Base-by-base conservation (phyloP, 1,140 invertebrate species). In the Ooceraea biroi region DNA sequence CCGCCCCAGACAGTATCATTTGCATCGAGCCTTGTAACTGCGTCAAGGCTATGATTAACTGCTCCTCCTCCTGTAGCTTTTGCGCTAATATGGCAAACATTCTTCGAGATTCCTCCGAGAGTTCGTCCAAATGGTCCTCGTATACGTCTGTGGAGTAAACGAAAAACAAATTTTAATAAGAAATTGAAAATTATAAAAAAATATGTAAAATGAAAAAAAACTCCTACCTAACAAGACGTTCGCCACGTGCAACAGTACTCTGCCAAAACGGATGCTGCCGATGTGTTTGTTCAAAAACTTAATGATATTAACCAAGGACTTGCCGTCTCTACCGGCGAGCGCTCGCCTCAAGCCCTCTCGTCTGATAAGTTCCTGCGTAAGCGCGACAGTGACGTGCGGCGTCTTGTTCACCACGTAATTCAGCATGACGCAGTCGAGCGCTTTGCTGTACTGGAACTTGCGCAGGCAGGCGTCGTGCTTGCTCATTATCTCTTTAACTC, bases 321-420 rank as follows among this genome's bases (percentile, higher is more conserved):
- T 96, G 61, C 96, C 96, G 83, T 96, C 95, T 88, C 97, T 95
- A 19, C 96, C 96, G 48, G 95, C 95, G 4, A 98, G 93, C 3
- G 98, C 97, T 85, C 96, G 95, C 87, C 95, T 92, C 46, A 98
- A 92, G n/a, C 96, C 97, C 93, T 96, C 96, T 52, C 97, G 95
- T 91, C 97, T 95, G 17, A 97, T 96, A 48, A 99, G 93, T 94
- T 99, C 98, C 92, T 98, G 97, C 84, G 99, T 95, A 4, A 99
- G 94, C 68, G 96, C 95, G 61, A 98, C 96, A 3, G 97, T 97
- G 41, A 96, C 94, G 88, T 98, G 96, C 3, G 98, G 98, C 58
- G 94, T 95, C 90, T 96, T 96, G 36, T 95, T 95, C 12, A 94
- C 90, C 12, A 96, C 93, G 89, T 95, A 95, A 41, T 95, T 94